Evolutionary conservation across 2,113 vertebrate species (phyloP).

Genomic region (Nannospalax galili): DNA sequence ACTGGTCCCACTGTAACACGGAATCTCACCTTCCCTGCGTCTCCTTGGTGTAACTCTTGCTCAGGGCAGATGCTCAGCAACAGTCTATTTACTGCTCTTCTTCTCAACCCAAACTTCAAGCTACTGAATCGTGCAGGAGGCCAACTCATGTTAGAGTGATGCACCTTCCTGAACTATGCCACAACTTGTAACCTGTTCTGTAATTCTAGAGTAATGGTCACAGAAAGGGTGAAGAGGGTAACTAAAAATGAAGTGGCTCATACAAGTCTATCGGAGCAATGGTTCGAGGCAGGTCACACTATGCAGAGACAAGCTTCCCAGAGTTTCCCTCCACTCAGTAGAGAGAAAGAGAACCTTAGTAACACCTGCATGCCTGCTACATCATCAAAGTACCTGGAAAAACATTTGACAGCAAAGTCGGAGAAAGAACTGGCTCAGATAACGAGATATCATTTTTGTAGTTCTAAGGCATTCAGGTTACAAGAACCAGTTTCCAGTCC

Average conservation of each 20-base stretch:
- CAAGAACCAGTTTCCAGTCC: neutral
- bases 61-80: neutral
- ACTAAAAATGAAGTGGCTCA: neutral
- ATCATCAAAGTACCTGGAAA: neutral
- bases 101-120: neutral
- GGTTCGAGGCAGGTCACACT: neutral
- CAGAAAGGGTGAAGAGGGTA: neutral
- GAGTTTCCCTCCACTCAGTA: neutral
- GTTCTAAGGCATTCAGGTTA: neutral
- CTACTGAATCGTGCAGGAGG: neutral
- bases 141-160: neutral
- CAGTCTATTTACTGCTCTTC: neutral
- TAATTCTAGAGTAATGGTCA: neutral
- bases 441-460: neutral
- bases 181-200: neutral
- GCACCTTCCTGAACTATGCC: neutral
- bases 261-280: neutral
- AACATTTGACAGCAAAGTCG: neutral
- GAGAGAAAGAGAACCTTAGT: neutral
- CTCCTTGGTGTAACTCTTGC: neutral
- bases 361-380: neutral
- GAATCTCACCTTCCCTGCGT: neutral
- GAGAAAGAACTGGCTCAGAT: neutral
- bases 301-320: neutral
- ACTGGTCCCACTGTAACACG: neutral